Conservation (phyloP, 2,888 invertebrate species). For the Cenopis cana region DNA sequence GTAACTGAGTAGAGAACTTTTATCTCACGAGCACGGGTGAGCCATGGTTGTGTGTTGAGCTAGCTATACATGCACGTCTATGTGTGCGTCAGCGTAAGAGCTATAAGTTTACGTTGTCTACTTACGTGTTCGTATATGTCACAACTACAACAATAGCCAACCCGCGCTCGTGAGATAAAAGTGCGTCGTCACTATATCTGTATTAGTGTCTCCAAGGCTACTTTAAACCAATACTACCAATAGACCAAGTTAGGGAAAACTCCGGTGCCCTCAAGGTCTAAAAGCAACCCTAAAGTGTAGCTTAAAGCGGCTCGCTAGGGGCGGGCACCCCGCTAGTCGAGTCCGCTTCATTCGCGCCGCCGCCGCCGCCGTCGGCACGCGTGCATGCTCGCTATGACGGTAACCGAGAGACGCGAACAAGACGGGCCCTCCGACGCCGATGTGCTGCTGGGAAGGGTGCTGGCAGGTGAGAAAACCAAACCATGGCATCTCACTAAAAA, state of each 20-base stretch:
- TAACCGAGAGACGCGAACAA: conserved; percentile 74
- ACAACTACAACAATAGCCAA: too few species aligned
- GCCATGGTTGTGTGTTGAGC: too few species aligned
- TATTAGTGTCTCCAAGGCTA: too few species aligned
- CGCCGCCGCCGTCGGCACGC: conserved; percentile 83
- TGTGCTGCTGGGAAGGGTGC: conserved; percentile 78
- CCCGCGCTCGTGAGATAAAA: too few species aligned
- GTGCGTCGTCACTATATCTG: too few species aligned
- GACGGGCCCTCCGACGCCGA: conserved; percentile 62
- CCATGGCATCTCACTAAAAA: conserved; percentile 55
- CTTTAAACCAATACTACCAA: too few species aligned
- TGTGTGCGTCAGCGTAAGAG: too few species aligned
- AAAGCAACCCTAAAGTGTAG: conserved; percentile 23
- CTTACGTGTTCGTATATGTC: too few species aligned
- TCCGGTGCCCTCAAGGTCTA: background rate
- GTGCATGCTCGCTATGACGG: conserved; percentile 80
- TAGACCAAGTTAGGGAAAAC: background rate
- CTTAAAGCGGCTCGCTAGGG: conserved; percentile 70
- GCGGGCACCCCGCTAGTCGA: conserved; percentile 73
- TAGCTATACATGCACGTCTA: too few species aligned
- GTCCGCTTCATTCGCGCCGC: conserved; percentile 77
- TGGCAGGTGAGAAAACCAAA: conserved; percentile 72
- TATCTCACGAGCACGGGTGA: too few species aligned
- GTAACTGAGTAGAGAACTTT: too few species aligned
- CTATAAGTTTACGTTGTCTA: too few species aligned